Evolutionary conservation across 2,797 vertebrate genomes (phyloP).

Genomic region (Chelidonichthys spinosus): DNA sequence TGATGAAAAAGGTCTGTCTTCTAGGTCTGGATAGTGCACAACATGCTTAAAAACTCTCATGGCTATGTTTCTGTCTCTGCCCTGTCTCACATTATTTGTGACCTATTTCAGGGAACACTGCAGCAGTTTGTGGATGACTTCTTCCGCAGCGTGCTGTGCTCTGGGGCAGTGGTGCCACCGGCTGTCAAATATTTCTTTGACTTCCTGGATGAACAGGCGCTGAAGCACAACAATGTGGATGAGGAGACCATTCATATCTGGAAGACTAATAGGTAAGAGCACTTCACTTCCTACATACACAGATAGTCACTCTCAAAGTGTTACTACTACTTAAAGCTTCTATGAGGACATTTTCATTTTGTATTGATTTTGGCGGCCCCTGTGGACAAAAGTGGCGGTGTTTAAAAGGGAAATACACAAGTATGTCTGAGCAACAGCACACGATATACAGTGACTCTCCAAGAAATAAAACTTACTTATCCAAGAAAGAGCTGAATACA

Average conservation of each 20-base stretch:
- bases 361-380: background rate
- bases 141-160: constrained; percentile 95
- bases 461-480: constrained; percentile 67
- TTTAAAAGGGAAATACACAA: background rate
- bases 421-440: constrained; percentile 7
- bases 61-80: constrained; percentile 29
- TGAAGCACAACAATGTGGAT: constrained; percentile 94
- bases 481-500: constrained; percentile 66
- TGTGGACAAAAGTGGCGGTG: background rate
- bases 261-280: constrained; percentile 95
- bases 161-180: constrained; percentile 91
- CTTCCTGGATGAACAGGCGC: constrained; percentile 97
- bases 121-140: constrained; percentile 99
- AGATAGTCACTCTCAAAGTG: constrained; percentile 4
- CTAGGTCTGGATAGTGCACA: background rate
- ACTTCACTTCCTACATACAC: background rate
- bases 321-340: background rate
- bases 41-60: constrained; percentile 13
- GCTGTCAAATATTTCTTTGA: constrained; percentile 99
- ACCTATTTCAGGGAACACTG: constrained; percentile 91
- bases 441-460: constrained; percentile 50
- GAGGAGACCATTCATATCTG: constrained; percentile 99
- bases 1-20: constrained; percentile 12
- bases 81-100: constrained; percentile 53
- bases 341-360: background rate